Evolutionary conservation across 1,140 invertebrate genomes (phyloP).

Genomic region (Ceratina japonica): DNA sequence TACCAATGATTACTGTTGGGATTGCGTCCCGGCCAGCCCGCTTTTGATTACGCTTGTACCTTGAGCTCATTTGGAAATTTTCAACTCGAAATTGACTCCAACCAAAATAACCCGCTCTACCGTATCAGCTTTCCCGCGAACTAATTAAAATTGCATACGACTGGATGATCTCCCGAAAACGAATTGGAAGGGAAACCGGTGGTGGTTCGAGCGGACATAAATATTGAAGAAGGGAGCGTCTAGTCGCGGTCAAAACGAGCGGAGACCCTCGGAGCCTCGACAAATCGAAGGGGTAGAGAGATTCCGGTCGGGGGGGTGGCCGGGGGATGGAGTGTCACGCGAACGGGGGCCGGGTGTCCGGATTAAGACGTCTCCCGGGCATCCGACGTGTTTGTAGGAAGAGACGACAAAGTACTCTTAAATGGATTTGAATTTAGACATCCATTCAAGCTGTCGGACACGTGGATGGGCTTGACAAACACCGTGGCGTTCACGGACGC

Average conservation of each 20-base stretch:
- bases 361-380: constrained; percentile 39
- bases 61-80: no score
- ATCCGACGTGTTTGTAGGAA: constrained; percentile 28
- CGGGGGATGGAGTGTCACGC: constrained; percentile 7
- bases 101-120: no score
- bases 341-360: constrained; percentile 2
- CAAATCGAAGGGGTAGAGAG: not conserved
- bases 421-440: constrained; percentile 47
- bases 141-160: not conserved
- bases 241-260: not conserved
- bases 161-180: not conserved
- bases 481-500: not conserved
- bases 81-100: no score
- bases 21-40: not conserved
- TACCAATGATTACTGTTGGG: not conserved
- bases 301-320: no score
- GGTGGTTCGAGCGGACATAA: not conserved
- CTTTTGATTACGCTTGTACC: no score
- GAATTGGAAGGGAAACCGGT: no score
- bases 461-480: constrained; percentile 44
- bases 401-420: constrained; percentile 41
- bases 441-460: constrained; percentile 19
- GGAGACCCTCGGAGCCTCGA: not conserved
- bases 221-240: not conserved
- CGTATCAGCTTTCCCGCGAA: no score